phyloP scores from a whole-genome alignment of 2,797 vertebrate species.

The Diglossa cyanea region DNA sequence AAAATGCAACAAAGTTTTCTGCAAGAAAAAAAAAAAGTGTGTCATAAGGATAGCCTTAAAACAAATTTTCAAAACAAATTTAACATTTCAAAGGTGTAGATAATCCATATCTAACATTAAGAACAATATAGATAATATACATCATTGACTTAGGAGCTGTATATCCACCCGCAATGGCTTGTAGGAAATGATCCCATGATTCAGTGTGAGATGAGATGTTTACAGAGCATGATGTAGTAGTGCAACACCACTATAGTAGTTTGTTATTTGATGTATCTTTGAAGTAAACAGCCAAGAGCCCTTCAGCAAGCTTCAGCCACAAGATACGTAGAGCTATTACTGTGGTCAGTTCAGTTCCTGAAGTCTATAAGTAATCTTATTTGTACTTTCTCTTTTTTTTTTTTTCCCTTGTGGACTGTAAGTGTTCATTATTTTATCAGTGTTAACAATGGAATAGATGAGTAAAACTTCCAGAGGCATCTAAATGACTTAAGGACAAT shows the following conservation, averaged over 20 bases:
- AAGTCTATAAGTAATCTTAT: neutral
- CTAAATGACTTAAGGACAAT: slow-evolving; percentile 58
- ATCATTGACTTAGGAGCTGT: neutral
- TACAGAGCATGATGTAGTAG: neutral
- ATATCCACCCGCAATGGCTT: neutral
- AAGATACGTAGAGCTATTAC: neutral
- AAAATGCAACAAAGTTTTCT: neutral
- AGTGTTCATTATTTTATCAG: slow-evolving; percentile 52
- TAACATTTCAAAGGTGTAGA: neutral
- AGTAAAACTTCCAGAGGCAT: slow-evolving; percentile 43
- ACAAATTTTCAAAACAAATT: neutral
- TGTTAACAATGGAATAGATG: slow-evolving; percentile 37
- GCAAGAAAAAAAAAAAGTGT: rapidly evolving
- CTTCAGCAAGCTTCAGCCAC: neutral
- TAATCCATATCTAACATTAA: neutral
- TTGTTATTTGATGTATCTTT: neutral
- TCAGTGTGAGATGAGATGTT: neutral
- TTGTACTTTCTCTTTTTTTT: neutral
- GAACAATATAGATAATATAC: neutral
- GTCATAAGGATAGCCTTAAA: neutral
- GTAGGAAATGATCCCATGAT: neutral
- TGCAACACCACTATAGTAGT: neutral
- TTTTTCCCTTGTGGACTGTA: neutral
- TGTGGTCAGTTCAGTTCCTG: slow-evolving; percentile 5
- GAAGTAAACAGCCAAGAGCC: neutral